Conservation (phyloP, 2,888 invertebrate genomes). For the Notocelia uddmanniana region DNA sequence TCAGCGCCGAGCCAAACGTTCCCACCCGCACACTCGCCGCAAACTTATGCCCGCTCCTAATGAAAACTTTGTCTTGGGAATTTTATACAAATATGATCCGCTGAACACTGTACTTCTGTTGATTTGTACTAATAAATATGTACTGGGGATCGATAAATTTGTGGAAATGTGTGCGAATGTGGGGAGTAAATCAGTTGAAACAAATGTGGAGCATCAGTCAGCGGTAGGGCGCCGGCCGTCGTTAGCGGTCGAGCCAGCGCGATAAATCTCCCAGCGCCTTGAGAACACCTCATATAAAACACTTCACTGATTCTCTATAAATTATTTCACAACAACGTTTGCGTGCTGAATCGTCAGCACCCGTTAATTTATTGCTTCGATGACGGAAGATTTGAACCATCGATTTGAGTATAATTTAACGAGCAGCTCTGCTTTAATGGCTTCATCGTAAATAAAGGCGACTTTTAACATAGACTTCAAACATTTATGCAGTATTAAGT, state of each 20-base stretch:
- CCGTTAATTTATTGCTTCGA: slow-evolving; percentile 30
- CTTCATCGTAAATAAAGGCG: slow-evolving; percentile 4
- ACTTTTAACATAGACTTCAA: background rate
- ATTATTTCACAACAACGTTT: slow-evolving; percentile 43
- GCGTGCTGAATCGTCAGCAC: slow-evolving; percentile 34
- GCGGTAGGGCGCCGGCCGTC: slow-evolving; percentile 66
- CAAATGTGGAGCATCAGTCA: slow-evolving; percentile 83
- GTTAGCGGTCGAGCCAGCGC: slow-evolving; percentile 79
- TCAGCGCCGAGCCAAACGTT: slow-evolving; percentile 82
- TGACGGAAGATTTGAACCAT: slow-evolving; percentile 24
- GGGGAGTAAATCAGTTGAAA: slow-evolving; percentile 83
- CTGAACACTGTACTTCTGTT: slow-evolving; percentile 40
- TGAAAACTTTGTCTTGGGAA: slow-evolving; percentile 79
- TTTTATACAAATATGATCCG: slow-evolving; percentile 62
- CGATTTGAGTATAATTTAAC: slow-evolving; percentile 38
- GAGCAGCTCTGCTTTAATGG: slow-evolving; percentile 12
- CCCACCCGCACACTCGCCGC: slow-evolving; percentile 76
- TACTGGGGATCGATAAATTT: slow-evolving; percentile 60
- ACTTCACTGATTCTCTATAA: slow-evolving; percentile 44
- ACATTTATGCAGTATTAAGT: too few species aligned
- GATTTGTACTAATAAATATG: slow-evolving; percentile 51
- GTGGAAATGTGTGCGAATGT: slow-evolving; percentile 66
- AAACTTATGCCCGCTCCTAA: slow-evolving; percentile 78
- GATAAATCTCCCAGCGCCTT: slow-evolving; percentile 81
- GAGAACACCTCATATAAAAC: slow-evolving; percentile 67